Conservation (phyloP, 2,113 vertebrate genomes). For the Ceyx melanurus region DNA sequence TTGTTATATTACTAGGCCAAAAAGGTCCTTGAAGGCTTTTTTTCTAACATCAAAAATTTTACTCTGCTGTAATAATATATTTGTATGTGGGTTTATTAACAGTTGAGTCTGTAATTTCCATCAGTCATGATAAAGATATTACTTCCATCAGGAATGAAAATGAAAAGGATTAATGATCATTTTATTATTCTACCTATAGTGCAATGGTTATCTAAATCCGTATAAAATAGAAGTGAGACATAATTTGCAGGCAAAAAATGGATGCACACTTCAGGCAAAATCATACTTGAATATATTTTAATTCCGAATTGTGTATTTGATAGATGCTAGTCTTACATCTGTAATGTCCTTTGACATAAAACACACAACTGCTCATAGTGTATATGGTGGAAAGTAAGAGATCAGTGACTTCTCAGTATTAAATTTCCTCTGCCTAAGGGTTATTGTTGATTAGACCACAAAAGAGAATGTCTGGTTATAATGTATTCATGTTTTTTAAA, state of each 20-base stretch:
- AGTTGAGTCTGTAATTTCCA: not conserved
- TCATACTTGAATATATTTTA: not conserved
- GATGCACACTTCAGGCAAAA: not conserved
- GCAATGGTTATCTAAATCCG: not conserved
- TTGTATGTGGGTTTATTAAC: not conserved
- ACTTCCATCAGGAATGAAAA: not conserved
- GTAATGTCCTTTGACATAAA: not conserved
- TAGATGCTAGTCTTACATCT: not conserved
- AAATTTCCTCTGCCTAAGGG: constrained; percentile 63
- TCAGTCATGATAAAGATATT: not conserved
- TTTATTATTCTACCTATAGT: constrained; percentile 9
- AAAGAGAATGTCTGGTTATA: constrained; percentile 51
- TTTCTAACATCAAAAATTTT: constrained; percentile 4
- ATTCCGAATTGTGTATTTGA: not conserved
- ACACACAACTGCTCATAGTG: not conserved
- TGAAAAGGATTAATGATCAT: not conserved
- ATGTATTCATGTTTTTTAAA: constrained; percentile 35
- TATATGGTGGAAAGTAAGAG: constrained; percentile 39
- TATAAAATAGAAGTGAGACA: not conserved
- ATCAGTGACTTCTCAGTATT: constrained; percentile 58
- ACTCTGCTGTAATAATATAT: not conserved
- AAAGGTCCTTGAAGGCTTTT: constrained; percentile 1
- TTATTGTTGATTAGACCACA: constrained; percentile 64
- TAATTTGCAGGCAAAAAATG: not conserved
- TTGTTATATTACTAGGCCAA: constrained; percentile 2